Evolutionary conservation across 1,140 invertebrate genomes (phyloP), one percentile per base, ranked within the genome.

Genomic region (Platyscapa corneri): DNA sequence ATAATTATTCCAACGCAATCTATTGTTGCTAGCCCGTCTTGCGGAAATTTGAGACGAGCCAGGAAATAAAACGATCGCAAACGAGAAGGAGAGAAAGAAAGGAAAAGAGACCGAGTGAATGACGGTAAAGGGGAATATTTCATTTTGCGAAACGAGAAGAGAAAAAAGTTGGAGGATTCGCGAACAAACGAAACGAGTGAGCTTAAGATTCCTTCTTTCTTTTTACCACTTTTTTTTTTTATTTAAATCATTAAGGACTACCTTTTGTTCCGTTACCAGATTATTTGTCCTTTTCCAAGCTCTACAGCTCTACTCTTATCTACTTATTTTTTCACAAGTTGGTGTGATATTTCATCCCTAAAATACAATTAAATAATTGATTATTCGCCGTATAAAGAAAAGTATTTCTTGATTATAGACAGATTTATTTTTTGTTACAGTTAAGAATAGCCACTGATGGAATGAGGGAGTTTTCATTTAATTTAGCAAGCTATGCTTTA

Each of bases 231-330:
- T 46, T 46, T 46, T 42, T 60, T 82, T 42, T 82, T 82, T 83
- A 86, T 86, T 86, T 83, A 86, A 86, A 86, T 86, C 85, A 86
- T 86, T 86, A 86, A 86, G 85, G 20, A 80, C 64, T 83, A 42
- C 0, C 85, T 83, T 86, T 86, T 86, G 81, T 86, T 79, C 65
- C 53, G 12, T 0, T 64, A 30, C 75, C 76, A 70, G 76, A 86
- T 83, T 86, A 86, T 83, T 86, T 83, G 65, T 83, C 56, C 75
- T 77, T 60, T 74, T 42, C 53, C 32, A 12, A 79, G 46, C 64
- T n/a, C 7, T 3, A 39, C 39, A 10, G 5, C 46, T 64, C 10
- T n/a, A 20, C 65, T 86, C 74, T 86, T 83, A 83, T 86, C 75
- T 86, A 53, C 76, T 74, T 37, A n/a, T n/a, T 79, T 72, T 74